Conservation (phyloP, 2,797 vertebrate genomes). For the Onychomys leucogaster region DNA sequence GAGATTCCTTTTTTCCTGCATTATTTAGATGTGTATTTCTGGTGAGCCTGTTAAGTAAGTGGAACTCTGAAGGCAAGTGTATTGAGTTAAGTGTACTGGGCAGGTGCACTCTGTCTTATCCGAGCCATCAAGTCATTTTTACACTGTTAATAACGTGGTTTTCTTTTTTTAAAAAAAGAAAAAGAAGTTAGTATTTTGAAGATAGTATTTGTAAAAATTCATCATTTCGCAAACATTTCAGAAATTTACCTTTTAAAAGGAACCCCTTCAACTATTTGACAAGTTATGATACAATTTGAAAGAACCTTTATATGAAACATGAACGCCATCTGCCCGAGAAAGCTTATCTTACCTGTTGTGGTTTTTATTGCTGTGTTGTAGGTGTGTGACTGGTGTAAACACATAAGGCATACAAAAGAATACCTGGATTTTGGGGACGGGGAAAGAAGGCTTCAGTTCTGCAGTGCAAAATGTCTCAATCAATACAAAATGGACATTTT, state of each 20-base stretch:
- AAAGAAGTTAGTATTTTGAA: conserved; percentile 12
- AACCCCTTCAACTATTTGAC: conserved; percentile 74
- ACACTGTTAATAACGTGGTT: neutral
- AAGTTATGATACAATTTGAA: conserved; percentile 75
- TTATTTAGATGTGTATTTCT: conserved; percentile 46
- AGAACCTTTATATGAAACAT: conserved; percentile 80
- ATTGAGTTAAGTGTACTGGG: neutral
- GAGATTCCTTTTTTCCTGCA: conserved; percentile 56
- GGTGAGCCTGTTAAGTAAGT: conserved; percentile 38
- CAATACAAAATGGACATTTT: conserved; percentile 99
- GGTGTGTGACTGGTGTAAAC: conserved; percentile 99
- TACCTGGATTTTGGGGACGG: conserved; percentile 99
- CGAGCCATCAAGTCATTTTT: neutral
- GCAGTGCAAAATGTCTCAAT: conserved; percentile 99
- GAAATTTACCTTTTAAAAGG: conserved; percentile 73
- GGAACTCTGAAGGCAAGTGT: neutral
- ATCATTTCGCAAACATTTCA: conserved; percentile 49
- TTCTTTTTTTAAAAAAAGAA: neutral
- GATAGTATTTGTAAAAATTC: conserved; percentile 56
- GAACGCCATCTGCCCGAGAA: conserved; percentile 63
- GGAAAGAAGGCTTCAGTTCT: conserved; percentile 99
- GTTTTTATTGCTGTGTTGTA: conserved; percentile 91
- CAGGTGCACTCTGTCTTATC: neutral
- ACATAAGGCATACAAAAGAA: conserved; percentile 99
- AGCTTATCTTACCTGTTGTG: conserved; percentile 88